Conservation (phyloP, 2,797 vertebrate species). For the Enoplosus armatus region DNA sequence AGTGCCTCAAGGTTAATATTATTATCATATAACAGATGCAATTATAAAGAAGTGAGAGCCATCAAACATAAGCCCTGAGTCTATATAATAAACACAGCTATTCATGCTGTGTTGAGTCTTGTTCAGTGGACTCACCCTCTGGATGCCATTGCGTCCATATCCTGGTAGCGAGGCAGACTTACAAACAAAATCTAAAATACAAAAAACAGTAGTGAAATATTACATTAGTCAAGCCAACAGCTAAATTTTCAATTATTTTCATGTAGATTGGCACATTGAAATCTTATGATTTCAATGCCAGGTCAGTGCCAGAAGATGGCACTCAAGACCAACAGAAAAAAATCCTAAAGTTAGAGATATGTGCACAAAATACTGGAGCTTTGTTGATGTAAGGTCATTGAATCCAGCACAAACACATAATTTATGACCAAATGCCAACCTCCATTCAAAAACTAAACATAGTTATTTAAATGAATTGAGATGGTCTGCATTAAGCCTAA, state of each 20-base stretch:
- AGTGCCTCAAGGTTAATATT: background rate
- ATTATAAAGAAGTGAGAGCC: background rate
- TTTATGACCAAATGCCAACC: background rate
- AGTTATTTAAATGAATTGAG: background rate
- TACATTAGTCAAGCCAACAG: background rate
- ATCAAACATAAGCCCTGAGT: background rate
- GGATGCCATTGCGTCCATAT: constrained; percentile 93
- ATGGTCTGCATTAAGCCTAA: background rate
- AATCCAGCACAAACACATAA: constrained; percentile 15
- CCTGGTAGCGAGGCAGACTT: constrained; percentile 94
- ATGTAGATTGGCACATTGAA: background rate
- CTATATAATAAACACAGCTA: background rate
- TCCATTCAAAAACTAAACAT: background rate
- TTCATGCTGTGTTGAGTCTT: background rate
- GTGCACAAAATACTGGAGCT: background rate
- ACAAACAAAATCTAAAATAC: constrained; percentile 90
- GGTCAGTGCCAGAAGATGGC: constrained; percentile 73
- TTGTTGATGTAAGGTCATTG: constrained; percentile 3
- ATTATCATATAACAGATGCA: background rate
- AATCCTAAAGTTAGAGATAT: constrained; percentile 40
- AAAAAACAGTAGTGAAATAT: background rate
- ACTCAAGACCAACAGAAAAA: constrained; percentile 37
- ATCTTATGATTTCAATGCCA: background rate
- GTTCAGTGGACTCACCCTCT: constrained; percentile 87
- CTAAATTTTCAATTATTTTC: background rate